Evolutionary conservation across 2,888 invertebrate genomes (phyloP).

Genomic region (Sinelater perroti): DNA sequence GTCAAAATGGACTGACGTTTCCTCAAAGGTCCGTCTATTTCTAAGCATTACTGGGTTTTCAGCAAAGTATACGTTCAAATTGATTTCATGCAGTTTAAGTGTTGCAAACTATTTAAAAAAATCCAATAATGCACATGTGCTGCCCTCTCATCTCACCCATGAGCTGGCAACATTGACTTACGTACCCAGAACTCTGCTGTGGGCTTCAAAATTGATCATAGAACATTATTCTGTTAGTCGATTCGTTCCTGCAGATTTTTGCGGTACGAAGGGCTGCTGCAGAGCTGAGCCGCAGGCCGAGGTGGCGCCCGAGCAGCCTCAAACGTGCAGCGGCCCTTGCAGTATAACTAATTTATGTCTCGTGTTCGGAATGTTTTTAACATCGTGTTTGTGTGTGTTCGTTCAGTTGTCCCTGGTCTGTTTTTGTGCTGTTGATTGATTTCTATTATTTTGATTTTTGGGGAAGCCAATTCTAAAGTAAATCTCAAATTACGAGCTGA

Average conservation of each 20-base stretch:
- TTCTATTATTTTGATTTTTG: constrained; percentile 44
- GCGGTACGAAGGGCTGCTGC: constrained; percentile 24
- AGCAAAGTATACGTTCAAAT: too few species aligned
- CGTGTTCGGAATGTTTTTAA: constrained; percentile 57
- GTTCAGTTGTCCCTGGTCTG: constrained; percentile 58
- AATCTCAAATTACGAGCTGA: constrained; percentile 4
- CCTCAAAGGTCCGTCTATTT: constrained; percentile 13
- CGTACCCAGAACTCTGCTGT: constrained; percentile 8
- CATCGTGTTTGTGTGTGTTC: constrained; percentile 54
- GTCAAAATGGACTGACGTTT: constrained; percentile 12
- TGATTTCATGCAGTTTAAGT: too few species aligned
- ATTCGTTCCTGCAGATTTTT: constrained; percentile 14
- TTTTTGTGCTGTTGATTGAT: constrained; percentile 53
- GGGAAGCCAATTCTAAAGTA: constrained; percentile 51
- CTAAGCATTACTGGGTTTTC: too few species aligned
- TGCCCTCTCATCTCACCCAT: background rate
- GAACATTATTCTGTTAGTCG: background rate
- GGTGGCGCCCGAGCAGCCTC: constrained; percentile 10
- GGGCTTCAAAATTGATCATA: background rate
- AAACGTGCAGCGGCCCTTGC: constrained; percentile 29
- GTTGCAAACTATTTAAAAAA: background rate
- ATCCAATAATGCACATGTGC: constrained; percentile 3
- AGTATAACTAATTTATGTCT: constrained; percentile 42
- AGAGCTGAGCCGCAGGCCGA: too few species aligned
- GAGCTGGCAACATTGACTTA: background rate